Evolutionary conservation across 1,140 invertebrate genomes (phyloP), one percentile per base, ranked within the genome.

Genomic region (Leptinotarsa lineolata): DNA sequence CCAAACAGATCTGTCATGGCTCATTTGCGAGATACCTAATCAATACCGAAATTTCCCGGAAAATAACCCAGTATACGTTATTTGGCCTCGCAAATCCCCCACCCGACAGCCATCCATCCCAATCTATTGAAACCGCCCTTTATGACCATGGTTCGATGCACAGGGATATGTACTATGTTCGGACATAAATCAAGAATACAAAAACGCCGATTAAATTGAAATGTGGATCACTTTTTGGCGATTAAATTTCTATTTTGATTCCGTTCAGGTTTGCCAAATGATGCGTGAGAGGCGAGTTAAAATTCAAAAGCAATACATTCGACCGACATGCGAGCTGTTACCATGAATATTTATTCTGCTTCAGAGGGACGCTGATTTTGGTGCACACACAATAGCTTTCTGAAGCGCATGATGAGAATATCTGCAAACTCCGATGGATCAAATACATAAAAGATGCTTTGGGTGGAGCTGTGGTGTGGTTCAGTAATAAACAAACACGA

Each of bases 221-320:
- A 54, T 54, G 48, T 54, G 48, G 48, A 54, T 54, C 48, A 54
- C 48, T 54, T 54, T 54, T 54, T 54, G 48, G 48, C 48, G 48
- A 54, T 54, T 54, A 54, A 54, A 54, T 54, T 54, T 54, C 12
- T 54, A 54, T 54, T 54, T 54, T 54, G 48, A 54, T 54, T 15
- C 48, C 15, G n/a, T 54, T 15, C 48, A 54, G 48, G 48, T 54
- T 54, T 54, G 48, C 48, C 48, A 54, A 54, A 54, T 54, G 48
- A 54, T 54, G 48, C 48, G 48, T 54, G 48, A 15, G 48, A 15
- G 48, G n/a, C 15, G n/a, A 54, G 48, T 54, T 54, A 54, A 54
- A 54, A 54, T 54, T 54, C 48, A 54, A 54, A 54, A 54, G 48
- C 48, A 54, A 54, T 54, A 54, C 48, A 54, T 54, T 54, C 48